Conservation (phyloP, 2,113 vertebrate species). For the Prinia subflava region DNA sequence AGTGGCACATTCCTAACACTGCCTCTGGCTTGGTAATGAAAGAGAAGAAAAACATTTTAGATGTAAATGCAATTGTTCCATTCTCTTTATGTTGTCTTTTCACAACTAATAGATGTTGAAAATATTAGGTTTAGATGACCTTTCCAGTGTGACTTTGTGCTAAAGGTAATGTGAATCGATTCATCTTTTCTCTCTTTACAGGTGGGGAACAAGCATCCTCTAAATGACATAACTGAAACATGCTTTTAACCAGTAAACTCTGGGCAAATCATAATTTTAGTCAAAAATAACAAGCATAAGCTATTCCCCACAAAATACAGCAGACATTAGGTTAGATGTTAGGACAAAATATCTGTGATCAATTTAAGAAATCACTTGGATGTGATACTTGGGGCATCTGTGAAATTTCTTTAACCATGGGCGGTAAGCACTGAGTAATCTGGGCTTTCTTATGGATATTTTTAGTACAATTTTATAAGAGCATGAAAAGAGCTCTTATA, state of each 20-base stretch:
- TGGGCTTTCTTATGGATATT: background rate
- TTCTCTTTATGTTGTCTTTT: background rate
- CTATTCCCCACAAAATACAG: background rate
- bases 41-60: background rate
- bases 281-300: background rate
- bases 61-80: background rate
- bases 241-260: background rate
- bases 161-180: background rate
- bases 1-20: conserved; percentile 26
- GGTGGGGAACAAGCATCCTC: background rate
- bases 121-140: background rate
- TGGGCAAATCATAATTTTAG: background rate
- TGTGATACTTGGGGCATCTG: background rate
- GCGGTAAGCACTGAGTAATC: background rate
- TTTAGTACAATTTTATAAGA: background rate
- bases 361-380: background rate
- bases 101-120: background rate
- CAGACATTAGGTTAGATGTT: background rate
- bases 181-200: background rate
- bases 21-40: background rate
- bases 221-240: background rate
- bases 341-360: background rate
- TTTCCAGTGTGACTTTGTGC: background rate
- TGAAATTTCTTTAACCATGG: background rate
- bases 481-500: background rate